Conservation (phyloP, 2,797 vertebrate species). For the Argya squamiceps region DNA sequence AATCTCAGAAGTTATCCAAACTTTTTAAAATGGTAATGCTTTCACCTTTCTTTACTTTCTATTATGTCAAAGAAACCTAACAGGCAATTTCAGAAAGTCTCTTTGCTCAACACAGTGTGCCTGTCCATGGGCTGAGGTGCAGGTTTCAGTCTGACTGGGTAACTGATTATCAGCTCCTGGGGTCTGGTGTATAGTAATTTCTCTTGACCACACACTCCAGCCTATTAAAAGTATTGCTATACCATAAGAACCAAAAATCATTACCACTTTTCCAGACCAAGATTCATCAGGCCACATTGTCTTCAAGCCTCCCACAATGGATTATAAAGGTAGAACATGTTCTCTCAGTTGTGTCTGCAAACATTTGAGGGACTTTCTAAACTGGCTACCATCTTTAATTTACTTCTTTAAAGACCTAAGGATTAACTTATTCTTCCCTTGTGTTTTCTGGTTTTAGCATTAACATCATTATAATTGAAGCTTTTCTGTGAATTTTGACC, state of each 20-base stretch:
- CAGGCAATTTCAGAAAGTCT: neutral
- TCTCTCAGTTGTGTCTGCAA: neutral
- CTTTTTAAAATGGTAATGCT: neutral
- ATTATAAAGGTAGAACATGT: neutral
- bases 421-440: neutral
- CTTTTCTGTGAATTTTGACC: neutral
- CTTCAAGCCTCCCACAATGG: neutral
- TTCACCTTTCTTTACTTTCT: neutral
- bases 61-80: neutral
- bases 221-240: neutral
- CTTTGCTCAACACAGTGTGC: neutral
- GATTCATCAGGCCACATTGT: neutral
- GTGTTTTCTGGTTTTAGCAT: neutral
- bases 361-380: neutral
- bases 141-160: neutral
- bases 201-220: neutral
- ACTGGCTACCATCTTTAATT: neutral
- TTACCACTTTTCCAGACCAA: neutral
- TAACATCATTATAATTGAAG: neutral
- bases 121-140: neutral
- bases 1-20: neutral
- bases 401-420: neutral
- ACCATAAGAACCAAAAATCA: neutral
- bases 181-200: neutral
- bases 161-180: neutral